phyloP scores from a whole-genome alignment of 2,797 vertebrate genomes.

The Geotrypetes seraphini region DNA sequence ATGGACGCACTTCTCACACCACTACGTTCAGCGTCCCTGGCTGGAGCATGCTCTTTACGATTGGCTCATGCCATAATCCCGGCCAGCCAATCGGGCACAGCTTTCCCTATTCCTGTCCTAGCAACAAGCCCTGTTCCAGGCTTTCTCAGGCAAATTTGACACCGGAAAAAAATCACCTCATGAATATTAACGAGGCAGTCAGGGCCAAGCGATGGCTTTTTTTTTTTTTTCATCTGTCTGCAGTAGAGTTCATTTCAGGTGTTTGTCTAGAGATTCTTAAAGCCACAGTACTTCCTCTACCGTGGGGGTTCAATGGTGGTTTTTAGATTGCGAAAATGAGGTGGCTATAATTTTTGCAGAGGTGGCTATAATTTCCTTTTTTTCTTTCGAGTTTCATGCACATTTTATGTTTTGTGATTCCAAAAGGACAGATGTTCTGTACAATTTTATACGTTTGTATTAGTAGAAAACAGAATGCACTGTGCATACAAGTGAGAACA shows the following conservation, averaged over 20 bases:
- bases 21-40: constrained; percentile 72
- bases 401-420: too few relatives aligned
- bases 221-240: constrained; percentile 35
- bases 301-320: too few relatives aligned
- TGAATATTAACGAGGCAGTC: constrained; percentile 66
- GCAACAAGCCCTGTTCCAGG: constrained; percentile 77
- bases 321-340: too few relatives aligned
- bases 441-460: too few relatives aligned
- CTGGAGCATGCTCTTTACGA: constrained; percentile 39
- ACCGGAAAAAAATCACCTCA: constrained; percentile 82
- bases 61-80: constrained; percentile 61
- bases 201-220: constrained; percentile 38
- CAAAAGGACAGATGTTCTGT: too few relatives aligned
- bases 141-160: constrained; percentile 67
- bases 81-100: constrained; percentile 60
- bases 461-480: too few relatives aligned
- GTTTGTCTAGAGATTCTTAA: constrained; percentile 55
- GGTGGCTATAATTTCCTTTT: too few relatives aligned
- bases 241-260: constrained; percentile 58
- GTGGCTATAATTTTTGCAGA: too few relatives aligned
- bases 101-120: constrained; percentile 76
- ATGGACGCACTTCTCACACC: too few relatives aligned
- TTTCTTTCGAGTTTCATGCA: too few relatives aligned
- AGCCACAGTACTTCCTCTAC: constrained; percentile 19
- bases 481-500: too few relatives aligned